phyloP scores from a whole-genome alignment of 2,888 invertebrate genomes.

The Polyploca ridens region DNA sequence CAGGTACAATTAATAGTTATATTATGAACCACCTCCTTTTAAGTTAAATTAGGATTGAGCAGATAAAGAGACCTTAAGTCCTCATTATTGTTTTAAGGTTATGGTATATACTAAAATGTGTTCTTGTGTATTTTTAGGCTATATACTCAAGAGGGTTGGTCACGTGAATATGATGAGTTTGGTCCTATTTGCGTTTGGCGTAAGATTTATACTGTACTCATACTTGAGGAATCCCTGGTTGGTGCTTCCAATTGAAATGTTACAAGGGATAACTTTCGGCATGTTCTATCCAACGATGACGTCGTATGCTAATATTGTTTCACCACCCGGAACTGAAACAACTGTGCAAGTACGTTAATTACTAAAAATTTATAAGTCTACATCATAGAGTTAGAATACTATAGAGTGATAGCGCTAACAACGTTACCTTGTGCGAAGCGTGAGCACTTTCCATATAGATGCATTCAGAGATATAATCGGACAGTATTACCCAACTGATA shows the following conservation, averaged over 20 bases:
- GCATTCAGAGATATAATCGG: no score
- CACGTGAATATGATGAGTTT: constrained; percentile 93
- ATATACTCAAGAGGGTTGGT: constrained; percentile 91
- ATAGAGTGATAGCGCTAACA: no score
- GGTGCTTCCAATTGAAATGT: constrained; percentile 92
- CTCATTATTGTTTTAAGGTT: background rate
- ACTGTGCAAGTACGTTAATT: constrained; percentile 89
- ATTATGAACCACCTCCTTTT: background rate
- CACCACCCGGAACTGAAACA: constrained; percentile 93
- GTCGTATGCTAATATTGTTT: constrained; percentile 92
- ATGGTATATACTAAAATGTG: no score
- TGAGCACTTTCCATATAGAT: no score
- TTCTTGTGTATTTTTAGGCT: constrained; percentile 68
- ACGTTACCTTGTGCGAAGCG: no score
- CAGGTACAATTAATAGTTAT: constrained; percentile 73
- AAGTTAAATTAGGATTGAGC: no score
- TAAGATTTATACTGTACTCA: constrained; percentile 93
- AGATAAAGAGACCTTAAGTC: no score
- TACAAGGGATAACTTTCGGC: constrained; percentile 95
- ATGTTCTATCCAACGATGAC: constrained; percentile 95
- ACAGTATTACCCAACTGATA: no score
- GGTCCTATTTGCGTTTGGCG: constrained; percentile 91
- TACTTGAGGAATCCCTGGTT: constrained; percentile 92
- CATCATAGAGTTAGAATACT: no score
- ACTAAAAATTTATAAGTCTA: background rate